Percentiles rank a stretch among this genome's conserved stretches.
phyloP scores from a whole-genome alignment of 2,113 vertebrate species.

The Onychostoma macrolepis region DNA sequence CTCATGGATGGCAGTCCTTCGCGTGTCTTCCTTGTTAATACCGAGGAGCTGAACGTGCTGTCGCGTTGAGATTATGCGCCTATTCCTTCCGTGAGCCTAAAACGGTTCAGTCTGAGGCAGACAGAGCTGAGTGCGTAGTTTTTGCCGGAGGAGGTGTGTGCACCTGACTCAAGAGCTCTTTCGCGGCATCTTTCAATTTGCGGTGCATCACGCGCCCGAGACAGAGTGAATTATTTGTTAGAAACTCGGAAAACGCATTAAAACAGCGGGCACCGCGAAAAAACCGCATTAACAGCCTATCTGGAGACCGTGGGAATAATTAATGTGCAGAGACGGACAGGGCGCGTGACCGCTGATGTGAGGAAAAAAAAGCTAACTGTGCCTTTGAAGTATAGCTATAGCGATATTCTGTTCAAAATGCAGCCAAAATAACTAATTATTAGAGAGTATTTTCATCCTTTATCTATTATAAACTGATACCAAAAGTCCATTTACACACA shows the following conservation, averaged over 20 bases:
- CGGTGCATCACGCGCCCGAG: slow-evolving; percentile 48
- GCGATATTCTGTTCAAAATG: not conserved
- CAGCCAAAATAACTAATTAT: not conserved
- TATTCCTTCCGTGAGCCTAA: not conserved
- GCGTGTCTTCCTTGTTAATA: slow-evolving; percentile 43
- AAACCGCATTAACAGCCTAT: slow-evolving; percentile 10
- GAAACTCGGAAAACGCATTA: slow-evolving; percentile 50
- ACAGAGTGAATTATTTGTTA: slow-evolving; percentile 49
- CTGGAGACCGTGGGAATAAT: slow-evolving; percentile 32
- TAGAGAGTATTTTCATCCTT: not conserved
- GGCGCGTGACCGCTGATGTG: not conserved
- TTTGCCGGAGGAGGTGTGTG: not conserved
- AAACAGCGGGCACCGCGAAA: slow-evolving; percentile 16
- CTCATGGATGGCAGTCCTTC: slow-evolving; percentile 52
- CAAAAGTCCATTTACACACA: not conserved
- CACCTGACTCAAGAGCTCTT: slow-evolving; percentile 36
- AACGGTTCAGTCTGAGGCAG: not conserved
- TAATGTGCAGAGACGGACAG: not conserved
- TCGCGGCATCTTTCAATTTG: slow-evolving; percentile 46
- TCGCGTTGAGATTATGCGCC: slow-evolving; percentile 49
- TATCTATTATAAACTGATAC: not conserved
- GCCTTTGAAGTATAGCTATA: not conserved
- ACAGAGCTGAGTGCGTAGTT: slow-evolving; percentile 46
- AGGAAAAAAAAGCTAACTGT: not conserved
- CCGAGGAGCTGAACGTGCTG: slow-evolving; percentile 46